Evolutionary conservation across 2,797 vertebrate genomes (phyloP).

Genomic region (Discoglossus pictus): DNA sequence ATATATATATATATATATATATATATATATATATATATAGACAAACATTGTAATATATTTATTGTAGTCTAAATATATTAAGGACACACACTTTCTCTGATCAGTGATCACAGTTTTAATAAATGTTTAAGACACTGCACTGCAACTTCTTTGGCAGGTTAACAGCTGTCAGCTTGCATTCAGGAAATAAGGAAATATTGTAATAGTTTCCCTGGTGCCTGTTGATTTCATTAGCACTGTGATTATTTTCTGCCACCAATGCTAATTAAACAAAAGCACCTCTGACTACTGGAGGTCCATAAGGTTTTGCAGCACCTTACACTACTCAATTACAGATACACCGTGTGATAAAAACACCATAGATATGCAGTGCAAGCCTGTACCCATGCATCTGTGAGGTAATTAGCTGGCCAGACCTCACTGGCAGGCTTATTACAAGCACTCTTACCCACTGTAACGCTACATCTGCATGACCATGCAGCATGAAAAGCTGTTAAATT

Average conservation of each 20-base stretch:
- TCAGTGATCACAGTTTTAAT: slow-evolving; percentile 54
- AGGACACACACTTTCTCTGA: too few species aligned
- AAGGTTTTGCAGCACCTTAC: slow-evolving; percentile 30
- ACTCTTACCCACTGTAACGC: slow-evolving; percentile 9
- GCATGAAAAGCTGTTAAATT: slow-evolving; percentile 2
- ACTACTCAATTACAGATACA: slow-evolving; percentile 23
- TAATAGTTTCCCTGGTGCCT: slow-evolving; percentile 25
- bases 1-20: too few species aligned
- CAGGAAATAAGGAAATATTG: slow-evolving; percentile 34
- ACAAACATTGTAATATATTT: too few species aligned
- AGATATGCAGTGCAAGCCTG: slow-evolving; percentile 30
- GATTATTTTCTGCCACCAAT: slow-evolving; percentile 41
- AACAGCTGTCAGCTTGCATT: slow-evolving; percentile 37
- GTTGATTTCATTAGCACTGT: slow-evolving; percentile 45
- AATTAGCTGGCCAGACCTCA: slow-evolving; percentile 37
- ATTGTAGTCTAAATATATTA: too few species aligned
- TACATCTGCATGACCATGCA: slow-evolving; percentile 12
- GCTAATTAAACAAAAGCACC: slow-evolving; percentile 45
- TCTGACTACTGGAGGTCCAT: slow-evolving; percentile 38
- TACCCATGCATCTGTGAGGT: slow-evolving; percentile 31
- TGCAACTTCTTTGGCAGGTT: slow-evolving; percentile 38
- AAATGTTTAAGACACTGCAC: slow-evolving; percentile 38
- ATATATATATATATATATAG: too few species aligned
- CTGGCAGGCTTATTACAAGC: slow-evolving; percentile 35
- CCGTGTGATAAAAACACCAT: slow-evolving; percentile 28